Percentiles rank a stretch among this genome's conserved stretches.
These are phyloP conservation scores for Corythornis cristatus DNA, from an alignment of 2,113 vertebrate species.

Conservation along the genomic window DNA sequence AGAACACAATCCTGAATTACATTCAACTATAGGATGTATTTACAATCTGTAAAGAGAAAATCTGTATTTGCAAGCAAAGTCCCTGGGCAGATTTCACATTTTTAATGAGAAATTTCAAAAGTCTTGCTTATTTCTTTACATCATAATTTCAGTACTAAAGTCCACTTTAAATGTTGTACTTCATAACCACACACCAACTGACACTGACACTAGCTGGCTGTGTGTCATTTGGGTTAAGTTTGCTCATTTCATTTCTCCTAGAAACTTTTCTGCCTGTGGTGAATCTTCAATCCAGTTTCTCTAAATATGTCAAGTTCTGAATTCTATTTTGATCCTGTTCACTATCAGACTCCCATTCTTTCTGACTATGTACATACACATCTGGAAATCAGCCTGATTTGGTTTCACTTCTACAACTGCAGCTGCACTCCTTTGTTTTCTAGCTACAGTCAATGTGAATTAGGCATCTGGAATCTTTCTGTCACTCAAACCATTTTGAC, in stretches of 20 bases:
- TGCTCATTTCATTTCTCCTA: background rate
- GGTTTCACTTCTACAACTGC: background rate
- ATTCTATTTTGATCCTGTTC: background rate
- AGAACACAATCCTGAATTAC: background rate
- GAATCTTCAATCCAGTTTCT: background rate
- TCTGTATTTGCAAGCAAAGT: background rate
- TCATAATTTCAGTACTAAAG: background rate
- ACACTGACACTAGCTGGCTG: background rate
- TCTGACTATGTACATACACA: background rate
- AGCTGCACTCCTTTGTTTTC: background rate
- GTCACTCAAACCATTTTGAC: background rate
- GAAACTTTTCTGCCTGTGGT: background rate
- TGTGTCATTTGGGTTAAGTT: background rate
- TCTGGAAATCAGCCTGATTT: slow-evolving; percentile 16
- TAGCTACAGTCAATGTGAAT: background rate
- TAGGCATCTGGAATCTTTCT: background rate
- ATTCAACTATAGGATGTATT: background rate
- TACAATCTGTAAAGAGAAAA: background rate
- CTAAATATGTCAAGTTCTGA: background rate
- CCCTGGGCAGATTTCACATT: background rate
- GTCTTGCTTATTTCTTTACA: background rate
- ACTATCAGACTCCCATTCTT: background rate
- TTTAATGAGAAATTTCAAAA: background rate
- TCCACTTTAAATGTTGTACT: background rate
- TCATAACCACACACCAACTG: background rate